Percentiles rank a stretch among this genome's conserved stretches.
Conservation (phyloP, 1,140 invertebrate species). For the Limonius californicus region DNA sequence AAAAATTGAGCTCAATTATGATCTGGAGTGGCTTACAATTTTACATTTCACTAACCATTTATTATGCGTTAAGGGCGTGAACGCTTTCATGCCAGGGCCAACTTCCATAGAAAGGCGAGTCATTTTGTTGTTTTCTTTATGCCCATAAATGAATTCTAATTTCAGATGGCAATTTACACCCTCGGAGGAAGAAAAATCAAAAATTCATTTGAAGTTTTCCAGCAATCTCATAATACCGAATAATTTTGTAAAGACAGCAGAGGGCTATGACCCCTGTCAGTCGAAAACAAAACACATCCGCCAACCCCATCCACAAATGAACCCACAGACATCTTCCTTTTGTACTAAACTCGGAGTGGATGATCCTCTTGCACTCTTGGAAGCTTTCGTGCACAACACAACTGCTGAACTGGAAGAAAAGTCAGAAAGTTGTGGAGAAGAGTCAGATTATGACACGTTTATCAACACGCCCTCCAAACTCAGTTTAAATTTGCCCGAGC, state of each 20-base stretch:
- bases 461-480: neutral
- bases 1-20: constrained; percentile 68
- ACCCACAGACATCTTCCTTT: constrained; percentile 78
- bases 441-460: neutral
- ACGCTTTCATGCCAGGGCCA: constrained; percentile 77
- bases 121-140: constrained; percentile 11
- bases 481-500: constrained; percentile 16
- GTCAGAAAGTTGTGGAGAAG: constrained; percentile 17
- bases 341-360: constrained; percentile 76
- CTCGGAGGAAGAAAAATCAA: constrained; percentile 66
- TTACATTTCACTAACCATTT: constrained; percentile 87
- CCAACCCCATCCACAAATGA: constrained; percentile 55
- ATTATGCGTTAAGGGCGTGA: constrained; percentile 64
- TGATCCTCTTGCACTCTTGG: constrained; percentile 63
- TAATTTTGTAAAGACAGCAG: constrained; percentile 74
- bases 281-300: constrained; percentile 37
- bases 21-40: constrained; percentile 92
- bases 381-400: neutral
- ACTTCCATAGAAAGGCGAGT: constrained; percentile 60
- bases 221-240: constrained; percentile 65
- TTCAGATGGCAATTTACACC: constrained; percentile 72
- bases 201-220: constrained; percentile 62
- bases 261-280: constrained; percentile 56
- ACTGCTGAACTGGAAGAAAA: constrained; percentile 5
- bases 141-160: constrained; percentile 20